Percentiles rank a stretch among this genome's conserved stretches.
These are phyloP conservation scores for Maccullochella peelii DNA, from an alignment of 2,113 vertebrate genomes.

Conservation along the genomic window DNA sequence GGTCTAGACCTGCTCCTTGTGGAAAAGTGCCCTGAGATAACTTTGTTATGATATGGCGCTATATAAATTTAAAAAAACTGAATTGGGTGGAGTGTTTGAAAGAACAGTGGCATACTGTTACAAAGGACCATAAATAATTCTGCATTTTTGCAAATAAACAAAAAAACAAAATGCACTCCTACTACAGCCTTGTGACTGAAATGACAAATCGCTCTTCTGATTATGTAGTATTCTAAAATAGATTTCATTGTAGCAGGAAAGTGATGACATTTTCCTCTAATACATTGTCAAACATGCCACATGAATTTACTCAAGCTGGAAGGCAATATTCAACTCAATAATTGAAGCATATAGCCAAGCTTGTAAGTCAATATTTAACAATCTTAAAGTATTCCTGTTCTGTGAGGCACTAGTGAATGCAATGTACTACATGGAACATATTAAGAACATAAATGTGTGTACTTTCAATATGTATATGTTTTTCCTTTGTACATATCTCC, in stretches of 20 bases:
- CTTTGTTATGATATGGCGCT: no score
- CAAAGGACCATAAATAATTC: constrained; percentile 3
- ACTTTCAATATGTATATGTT: background rate
- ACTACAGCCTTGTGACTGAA: background rate
- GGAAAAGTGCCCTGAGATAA: no score
- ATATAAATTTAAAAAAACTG: no score
- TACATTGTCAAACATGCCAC: background rate
- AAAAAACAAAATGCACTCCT: background rate
- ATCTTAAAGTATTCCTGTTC: background rate
- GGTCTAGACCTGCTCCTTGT: no score
- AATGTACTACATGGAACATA: constrained; percentile 3
- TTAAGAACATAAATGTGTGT: background rate
- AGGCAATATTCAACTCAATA: constrained; percentile 11
- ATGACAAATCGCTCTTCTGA: background rate
- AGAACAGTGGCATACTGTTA: background rate
- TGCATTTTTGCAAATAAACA: background rate
- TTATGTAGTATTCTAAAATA: background rate
- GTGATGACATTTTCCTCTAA: background rate
- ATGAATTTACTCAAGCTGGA: background rate
- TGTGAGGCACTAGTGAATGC: background rate
- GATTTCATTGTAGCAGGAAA: background rate
- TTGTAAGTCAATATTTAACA: constrained; percentile 23
- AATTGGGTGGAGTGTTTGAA: constrained; percentile 16
- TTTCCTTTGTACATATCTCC: background rate
- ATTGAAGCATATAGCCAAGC: background rate